Evolutionary conservation across 2,797 vertebrate genomes (phyloP).

Genomic region (Eulemur mongoz): DNA sequence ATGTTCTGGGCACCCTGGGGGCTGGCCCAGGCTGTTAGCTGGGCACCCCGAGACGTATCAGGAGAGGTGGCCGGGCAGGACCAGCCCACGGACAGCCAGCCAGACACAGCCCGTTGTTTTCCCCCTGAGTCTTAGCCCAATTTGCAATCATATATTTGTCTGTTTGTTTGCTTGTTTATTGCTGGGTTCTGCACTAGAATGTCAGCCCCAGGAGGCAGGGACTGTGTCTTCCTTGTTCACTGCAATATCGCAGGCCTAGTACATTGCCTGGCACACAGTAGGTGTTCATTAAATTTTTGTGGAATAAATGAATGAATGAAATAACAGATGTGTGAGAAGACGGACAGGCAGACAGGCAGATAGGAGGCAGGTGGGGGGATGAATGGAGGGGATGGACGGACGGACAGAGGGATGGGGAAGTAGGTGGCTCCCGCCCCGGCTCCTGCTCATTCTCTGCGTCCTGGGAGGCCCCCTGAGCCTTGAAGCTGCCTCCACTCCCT

Average conservation of each 20-base stretch:
- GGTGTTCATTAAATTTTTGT: neutral
- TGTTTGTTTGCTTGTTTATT: neutral
- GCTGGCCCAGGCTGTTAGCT: neutral
- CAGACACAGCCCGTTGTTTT: neutral
- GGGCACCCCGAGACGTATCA: neutral
- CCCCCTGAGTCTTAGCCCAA: neutral
- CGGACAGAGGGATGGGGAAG: fast-evolving
- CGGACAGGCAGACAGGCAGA: neutral
- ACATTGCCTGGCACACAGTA: neutral
- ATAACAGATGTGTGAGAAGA: neutral
- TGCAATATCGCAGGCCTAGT: neutral
- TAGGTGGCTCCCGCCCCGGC: too few relatives aligned
- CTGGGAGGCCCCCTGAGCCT: neutral
- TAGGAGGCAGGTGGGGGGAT: neutral
- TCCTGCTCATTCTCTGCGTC: neutral
- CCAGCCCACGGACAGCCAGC: neutral
- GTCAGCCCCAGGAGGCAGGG: neutral
- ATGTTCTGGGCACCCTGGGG: neutral
- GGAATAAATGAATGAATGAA: neutral
- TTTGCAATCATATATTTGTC: neutral
- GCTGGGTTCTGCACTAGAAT: neutral
- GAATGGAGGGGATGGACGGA: too few relatives aligned
- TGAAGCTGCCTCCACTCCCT: neutral
- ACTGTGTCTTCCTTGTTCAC: neutral
- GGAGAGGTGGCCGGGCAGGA: fast-evolving